A percentile compares a stretch with the other conserved stretches of the same genome.
These are phyloP conservation scores for Excalfactoria chinensis DNA, from an alignment of 2,113 vertebrate genomes.

Conservation along the genomic window DNA sequence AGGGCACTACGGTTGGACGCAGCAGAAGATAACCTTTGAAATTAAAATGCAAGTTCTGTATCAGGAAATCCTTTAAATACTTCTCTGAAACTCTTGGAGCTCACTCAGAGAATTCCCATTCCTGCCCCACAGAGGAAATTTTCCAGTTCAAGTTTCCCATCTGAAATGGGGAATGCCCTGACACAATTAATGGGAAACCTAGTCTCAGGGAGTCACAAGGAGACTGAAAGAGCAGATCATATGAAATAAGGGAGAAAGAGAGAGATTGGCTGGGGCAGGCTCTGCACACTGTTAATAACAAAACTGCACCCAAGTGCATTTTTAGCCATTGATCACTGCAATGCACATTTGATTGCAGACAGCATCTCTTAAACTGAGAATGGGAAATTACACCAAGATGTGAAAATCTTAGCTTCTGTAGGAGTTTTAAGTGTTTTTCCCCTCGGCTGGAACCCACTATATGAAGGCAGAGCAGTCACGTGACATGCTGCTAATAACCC, in stretches of 20 bases:
- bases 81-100: not conserved
- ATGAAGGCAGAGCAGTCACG: not conserved
- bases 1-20: not conserved
- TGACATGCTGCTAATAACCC: not conserved
- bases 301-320: not conserved
- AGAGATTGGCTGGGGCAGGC: not conserved
- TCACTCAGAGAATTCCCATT: not conserved
- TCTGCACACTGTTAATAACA: not conserved
- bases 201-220: not conserved
- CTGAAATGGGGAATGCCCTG: not conserved
- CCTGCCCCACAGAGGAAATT: not conserved
- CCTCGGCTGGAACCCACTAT: not conserved
- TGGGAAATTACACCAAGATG: not conserved
- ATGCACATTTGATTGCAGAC: not conserved
- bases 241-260: not conserved
- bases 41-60: not conserved
- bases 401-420: constrained; percentile 5
- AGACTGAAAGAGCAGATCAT: not conserved
- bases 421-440: not conserved
- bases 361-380: not conserved
- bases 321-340: not conserved
- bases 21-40: not conserved
- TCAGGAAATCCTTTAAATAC: not conserved
- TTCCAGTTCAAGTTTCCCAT: not conserved
- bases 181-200: not conserved